Evolutionary conservation across 2,888 invertebrate genomes (phyloP), one percentile per base, ranked within the genome.

Genomic region (Zygothrica quintamaculata): DNA sequence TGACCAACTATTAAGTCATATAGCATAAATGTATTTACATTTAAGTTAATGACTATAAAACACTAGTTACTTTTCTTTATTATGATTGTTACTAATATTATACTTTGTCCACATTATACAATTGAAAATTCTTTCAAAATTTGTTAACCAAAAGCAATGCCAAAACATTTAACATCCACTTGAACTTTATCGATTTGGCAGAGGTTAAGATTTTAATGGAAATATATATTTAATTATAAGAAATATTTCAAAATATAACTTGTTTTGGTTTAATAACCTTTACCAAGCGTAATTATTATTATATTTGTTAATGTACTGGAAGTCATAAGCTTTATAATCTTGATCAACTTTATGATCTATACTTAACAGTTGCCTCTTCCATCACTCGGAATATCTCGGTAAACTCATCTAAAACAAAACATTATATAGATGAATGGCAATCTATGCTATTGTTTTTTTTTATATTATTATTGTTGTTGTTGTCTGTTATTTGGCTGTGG

Each of bases 341-440:
- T 34, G 12, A 73, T 70, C 39, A 60, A 36, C 39, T 60, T 60
- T 25, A 36, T 26, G 53, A 51, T 50, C 48, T 18, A 16, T 44
- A 34, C 33, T 46, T 26, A 44, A 51, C 47, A 52, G 40, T 50
- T 39, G 42, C n/a, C n/a, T n/a, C n/a, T n/a, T n/a, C n/a, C n/a
- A n/a, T n/a, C n/a, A 57, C 18, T 70, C 40, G 46, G 15, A 22
- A 68, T 47, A 33, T 25, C 42, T 60, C 13, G 9, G 9, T 29
- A 29, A 39, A 31, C 33, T 40, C 36, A 64, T 31, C 52, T 52
- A 11, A n/a, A 50, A 37, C 33, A n/a, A n/a, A n/a, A 39, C 60
- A 62, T 26, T 34, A 29, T 4, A 44, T 40, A 26, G 29, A 43
- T 57, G 52, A 42, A 39, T 51, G 50, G 4, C 43, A 43, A 51